Evolutionary conservation across 2,113 vertebrate genomes (phyloP), one percentile per base, ranked within the genome.

Genomic region (Protomyctophum bolini): DNA sequence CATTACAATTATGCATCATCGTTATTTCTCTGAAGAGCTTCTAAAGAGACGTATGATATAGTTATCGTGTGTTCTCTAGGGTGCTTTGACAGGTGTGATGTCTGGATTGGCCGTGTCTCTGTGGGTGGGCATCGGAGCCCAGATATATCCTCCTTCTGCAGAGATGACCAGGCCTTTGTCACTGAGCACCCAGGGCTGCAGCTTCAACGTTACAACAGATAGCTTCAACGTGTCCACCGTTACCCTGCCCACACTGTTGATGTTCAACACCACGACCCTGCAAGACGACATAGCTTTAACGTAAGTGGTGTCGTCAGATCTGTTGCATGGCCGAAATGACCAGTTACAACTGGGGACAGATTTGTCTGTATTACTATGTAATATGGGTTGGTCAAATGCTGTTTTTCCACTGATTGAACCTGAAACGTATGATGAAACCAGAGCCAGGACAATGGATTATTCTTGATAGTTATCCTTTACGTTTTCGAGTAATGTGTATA

Each of bases 101-200:
- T 84, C 72, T 58, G 94, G 94, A 11, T 68, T 95, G 77, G 60
- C 9, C 0, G 2, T 94, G 45, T 88, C 92, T 58, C 81, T 95
- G 46, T 94, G 94, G 93, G 73, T 94, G 79, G 89, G 91, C 67
- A 85, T 93, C 1, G 92, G 94, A 28, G 87, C 92, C 15, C 92
- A 92, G 60, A 66, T 94, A 3, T 89, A 94, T 73, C 90, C 89
- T 10, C 91, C 92, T 0, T 15, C 73, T 12, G 57, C 79, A 4
- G 77, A 82, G 15, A 69, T 85, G 79, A 91, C 57, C 50, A 71
- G 77, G 45, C 90, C 93, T 7, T 80, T 95, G 73, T 7, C 72
- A 0, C 85, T 95, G 62, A 83, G 70, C 57, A 93, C 89, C 0
- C 73, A 75, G 4, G 87, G 86, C 10, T 95, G 94, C 74, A 88